Conservation (phyloP, 2,113 vertebrate genomes). For the Cisticola juncidis region DNA sequence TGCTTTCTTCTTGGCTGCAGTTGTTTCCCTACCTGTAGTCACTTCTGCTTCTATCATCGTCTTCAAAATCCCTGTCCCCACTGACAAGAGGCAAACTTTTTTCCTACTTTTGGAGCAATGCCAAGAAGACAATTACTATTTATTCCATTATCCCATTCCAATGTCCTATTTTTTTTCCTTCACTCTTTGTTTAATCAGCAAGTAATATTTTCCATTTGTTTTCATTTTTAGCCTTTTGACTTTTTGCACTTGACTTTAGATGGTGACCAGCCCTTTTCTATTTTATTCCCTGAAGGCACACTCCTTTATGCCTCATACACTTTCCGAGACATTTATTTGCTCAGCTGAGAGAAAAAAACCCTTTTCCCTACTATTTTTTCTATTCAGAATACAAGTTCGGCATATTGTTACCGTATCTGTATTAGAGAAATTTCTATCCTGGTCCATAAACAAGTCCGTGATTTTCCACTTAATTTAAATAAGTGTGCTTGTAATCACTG, state of each 20-base stretch:
- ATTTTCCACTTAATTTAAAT: not conserved
- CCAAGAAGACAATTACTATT: not conserved
- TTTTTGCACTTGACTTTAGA: not conserved
- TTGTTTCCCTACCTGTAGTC: not conserved
- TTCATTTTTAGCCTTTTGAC: slow-evolving; percentile 26
- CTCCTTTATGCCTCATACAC: not conserved
- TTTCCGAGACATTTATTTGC: not conserved
- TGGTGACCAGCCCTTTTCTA: not conserved
- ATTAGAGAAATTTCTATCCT: not conserved
- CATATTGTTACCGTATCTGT: not conserved
- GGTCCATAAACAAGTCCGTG: accelerated
- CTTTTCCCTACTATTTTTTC: not conserved
- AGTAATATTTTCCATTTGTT: slow-evolving; percentile 30
- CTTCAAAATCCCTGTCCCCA: not conserved
- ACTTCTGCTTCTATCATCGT: not conserved
- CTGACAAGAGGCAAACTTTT: not conserved
- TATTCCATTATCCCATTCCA: not conserved
- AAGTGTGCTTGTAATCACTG: not conserved
- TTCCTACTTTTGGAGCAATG: not conserved
- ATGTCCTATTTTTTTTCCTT: not conserved
- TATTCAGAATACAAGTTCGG: not conserved
- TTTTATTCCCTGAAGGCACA: not conserved
- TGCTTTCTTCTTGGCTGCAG: not conserved
- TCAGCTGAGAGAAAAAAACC: not conserved
- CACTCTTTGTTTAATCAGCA: not conserved